These are phyloP conservation scores for Triplophysa rosa DNA, from an alignment of 2,113 vertebrate genomes.

Conservation along the genomic window DNA sequence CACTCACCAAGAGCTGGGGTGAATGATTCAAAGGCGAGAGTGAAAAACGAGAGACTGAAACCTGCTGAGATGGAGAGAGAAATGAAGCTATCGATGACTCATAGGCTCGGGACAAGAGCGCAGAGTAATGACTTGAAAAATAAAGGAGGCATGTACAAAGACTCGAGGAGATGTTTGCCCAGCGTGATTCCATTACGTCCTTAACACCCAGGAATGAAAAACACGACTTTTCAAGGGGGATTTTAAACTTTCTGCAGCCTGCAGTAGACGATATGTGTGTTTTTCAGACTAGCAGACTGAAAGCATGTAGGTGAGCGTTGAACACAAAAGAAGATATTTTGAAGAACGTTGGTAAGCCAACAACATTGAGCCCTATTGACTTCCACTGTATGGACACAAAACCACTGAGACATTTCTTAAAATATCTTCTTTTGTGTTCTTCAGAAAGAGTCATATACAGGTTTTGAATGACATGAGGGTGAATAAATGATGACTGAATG, in stretches of 20 bases:
- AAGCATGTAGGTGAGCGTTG: not conserved
- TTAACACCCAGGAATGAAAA: conserved; percentile 4
- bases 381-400: no score
- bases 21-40: conserved; percentile 27
- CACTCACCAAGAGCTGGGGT: conserved; percentile 7
- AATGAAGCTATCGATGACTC: conserved; percentile 2
- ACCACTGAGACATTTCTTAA: no score
- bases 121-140: conserved; percentile 29
- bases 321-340: no score
- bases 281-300: conserved; percentile 7
- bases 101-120: conserved; percentile 8
- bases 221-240: not conserved
- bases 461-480: no score
- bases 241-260: not conserved
- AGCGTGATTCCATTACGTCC: not conserved
- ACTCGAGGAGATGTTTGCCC: conserved; percentile 3
- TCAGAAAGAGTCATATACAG: no score
- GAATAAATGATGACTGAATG: no score
- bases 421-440: no score
- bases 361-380: no score
- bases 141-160: conserved; percentile 17
- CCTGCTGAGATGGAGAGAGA: conserved; percentile 16
- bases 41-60: conserved; percentile 13
- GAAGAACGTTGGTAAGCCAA: no score
- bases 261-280: not conserved